A percentile compares a stretch with the other conserved stretches of the same genome.
Evolutionary conservation across 2,888 invertebrate species (phyloP).

Genomic region (Monochamus alternatus): DNA sequence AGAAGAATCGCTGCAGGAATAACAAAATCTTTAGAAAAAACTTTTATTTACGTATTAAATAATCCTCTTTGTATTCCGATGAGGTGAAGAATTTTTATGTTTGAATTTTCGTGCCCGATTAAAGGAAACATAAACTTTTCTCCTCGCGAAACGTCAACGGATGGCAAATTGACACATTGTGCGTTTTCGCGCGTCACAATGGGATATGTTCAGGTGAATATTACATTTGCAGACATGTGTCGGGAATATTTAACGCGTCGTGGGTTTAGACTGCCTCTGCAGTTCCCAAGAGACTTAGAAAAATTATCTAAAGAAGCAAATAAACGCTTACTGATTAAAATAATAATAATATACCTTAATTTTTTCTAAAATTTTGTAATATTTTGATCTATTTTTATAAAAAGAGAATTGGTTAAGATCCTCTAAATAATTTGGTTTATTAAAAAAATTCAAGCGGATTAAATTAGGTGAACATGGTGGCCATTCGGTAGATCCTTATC

Average conservation of each 20-base stretch:
- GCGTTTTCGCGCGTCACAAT: constrained; percentile 1
- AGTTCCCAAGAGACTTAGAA: too few relatives aligned
- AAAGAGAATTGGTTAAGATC: too few relatives aligned
- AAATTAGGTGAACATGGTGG: too few relatives aligned
- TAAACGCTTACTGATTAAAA: too few relatives aligned
- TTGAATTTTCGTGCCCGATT: constrained; percentile 10
- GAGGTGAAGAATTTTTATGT: neutral
- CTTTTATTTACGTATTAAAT: constrained; percentile 22
- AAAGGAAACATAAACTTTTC: constrained; percentile 16
- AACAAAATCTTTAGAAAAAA: neutral
- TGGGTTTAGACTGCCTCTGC: neutral
- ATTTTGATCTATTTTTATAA: too few relatives aligned
- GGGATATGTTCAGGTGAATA: constrained; percentile 5
- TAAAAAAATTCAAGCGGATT: too few relatives aligned
- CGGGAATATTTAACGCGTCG: neutral
- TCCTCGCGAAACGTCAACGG: neutral
- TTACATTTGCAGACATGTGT: neutral
- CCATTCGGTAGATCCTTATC: too few relatives aligned
- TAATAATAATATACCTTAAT: too few relatives aligned
- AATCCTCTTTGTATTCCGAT: constrained; percentile 11
- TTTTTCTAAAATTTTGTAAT: too few relatives aligned
- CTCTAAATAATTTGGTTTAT: too few relatives aligned
- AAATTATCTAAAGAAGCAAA: too few relatives aligned
- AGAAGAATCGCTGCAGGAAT: constrained; percentile 7
- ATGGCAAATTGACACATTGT: constrained; percentile 16